Evolutionary conservation across 2,113 vertebrate species (phyloP).

Genomic region (Petrocephalus zakoni): DNA sequence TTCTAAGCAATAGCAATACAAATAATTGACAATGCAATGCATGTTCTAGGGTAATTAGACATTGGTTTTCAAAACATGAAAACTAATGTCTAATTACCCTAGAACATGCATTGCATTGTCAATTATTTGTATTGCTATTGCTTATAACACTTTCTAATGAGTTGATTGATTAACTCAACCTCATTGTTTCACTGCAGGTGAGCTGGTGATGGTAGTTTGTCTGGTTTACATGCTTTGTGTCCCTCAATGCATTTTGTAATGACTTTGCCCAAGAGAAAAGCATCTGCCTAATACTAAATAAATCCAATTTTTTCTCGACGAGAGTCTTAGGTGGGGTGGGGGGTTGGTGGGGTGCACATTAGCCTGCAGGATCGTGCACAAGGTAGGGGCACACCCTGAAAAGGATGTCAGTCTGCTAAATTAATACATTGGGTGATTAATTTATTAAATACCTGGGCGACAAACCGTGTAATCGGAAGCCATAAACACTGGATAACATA

Average conservation of each 20-base stretch:
- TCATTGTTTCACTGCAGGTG: not conserved
- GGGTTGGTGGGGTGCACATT: not conserved
- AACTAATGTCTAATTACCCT: not conserved
- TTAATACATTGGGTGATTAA: not conserved
- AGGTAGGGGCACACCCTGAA: not conserved
- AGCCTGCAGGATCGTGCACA: not conserved
- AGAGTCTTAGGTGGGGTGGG: not conserved
- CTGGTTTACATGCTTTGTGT: not conserved
- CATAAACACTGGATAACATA: not conserved
- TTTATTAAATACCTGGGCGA: not conserved
- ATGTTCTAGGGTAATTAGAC: not conserved
- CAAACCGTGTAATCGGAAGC: not conserved
- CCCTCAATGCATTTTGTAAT: not conserved
- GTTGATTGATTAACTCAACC: not conserved
- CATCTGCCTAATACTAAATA: not conserved
- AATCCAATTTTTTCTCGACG: not conserved
- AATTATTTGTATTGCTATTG: not conserved
- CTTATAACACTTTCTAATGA: not conserved
- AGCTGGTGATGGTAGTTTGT: not conserved
- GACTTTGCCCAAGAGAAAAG: not conserved
- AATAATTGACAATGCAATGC: not conserved
- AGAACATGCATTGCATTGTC: not conserved
- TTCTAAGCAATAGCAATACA: not conserved
- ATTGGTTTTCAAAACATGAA: not conserved
- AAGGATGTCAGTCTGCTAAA: not conserved